phyloP scores from a whole-genome alignment of 1,140 invertebrate species.

The Drosophila teissieri region DNA sequence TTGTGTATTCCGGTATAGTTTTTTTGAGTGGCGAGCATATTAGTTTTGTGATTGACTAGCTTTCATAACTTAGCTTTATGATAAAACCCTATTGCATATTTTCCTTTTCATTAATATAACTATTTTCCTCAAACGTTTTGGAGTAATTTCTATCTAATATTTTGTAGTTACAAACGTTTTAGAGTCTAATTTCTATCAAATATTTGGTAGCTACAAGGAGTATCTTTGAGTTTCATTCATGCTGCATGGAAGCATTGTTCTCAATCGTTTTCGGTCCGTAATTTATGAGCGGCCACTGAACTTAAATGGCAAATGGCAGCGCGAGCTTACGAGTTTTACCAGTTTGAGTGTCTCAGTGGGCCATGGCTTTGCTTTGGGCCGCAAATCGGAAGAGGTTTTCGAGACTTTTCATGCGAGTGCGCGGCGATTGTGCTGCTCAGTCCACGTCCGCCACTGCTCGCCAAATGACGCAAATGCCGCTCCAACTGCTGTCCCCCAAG shows the following conservation, averaged over 20 bases:
- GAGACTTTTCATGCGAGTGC: constrained; percentile 60
- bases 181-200: not conserved
- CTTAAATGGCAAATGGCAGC: constrained; percentile 71
- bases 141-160: no score
- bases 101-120: no score
- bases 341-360: constrained; percentile 50
- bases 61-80: no score
- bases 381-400: constrained; percentile 70
- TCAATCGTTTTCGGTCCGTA: constrained; percentile 29
- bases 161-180: no score
- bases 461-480: constrained; percentile 46
- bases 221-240: not conserved
- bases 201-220: not conserved
- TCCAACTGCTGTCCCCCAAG: not conserved
- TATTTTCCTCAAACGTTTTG: no score
- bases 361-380: constrained; percentile 40
- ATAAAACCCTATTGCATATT: no score
- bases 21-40: constrained; percentile 4
- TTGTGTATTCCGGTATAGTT: not conserved
- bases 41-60: not conserved
- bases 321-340: constrained; percentile 65
- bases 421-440: constrained; percentile 5
- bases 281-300: constrained; percentile 75
- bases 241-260: constrained; percentile 3
- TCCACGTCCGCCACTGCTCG: constrained; percentile 43